These are phyloP conservation scores for Sinhomidia bicolor DNA, from an alignment of 2,888 invertebrate species.

Conservation along the genomic window DNA sequence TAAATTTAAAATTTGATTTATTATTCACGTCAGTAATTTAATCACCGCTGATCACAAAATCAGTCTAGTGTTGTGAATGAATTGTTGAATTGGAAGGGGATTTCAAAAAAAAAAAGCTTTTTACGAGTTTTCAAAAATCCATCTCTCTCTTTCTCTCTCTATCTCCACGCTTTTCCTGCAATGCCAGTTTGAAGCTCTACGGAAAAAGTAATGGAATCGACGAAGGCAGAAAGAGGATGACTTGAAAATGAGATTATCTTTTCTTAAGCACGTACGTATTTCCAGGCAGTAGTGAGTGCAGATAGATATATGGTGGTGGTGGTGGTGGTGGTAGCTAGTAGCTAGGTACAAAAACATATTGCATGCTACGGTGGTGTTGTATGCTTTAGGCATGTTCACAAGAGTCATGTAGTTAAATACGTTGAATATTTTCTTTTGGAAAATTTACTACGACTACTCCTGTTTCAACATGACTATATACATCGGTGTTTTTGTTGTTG, in stretches of 20 bases:
- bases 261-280: background rate
- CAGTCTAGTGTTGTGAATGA: background rate
- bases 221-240: background rate
- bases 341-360: too few relatives aligned
- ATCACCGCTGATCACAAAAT: slow-evolving; percentile 15
- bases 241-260: background rate
- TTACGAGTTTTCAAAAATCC: background rate
- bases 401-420: background rate
- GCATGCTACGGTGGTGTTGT: background rate
- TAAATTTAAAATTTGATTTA: slow-evolving; percentile 31
- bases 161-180: too few relatives aligned
- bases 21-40: slow-evolving; percentile 27
- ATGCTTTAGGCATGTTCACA: background rate
- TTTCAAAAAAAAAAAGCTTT: background rate
- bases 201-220: background rate
- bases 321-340: too few relatives aligned
- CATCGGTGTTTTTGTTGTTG: slow-evolving; percentile 47
- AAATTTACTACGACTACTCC: slow-evolving; percentile 8
- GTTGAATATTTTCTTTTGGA: slow-evolving; percentile 22
- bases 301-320: background rate
- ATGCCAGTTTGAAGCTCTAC: background rate
- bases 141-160: background rate
- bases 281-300: slow-evolving; percentile 7
- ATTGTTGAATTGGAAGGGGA: background rate
- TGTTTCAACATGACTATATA: background rate